Percentiles rank a stretch among this genome's conserved stretches.
These are phyloP conservation scores for Gadopsis bispinosus DNA, from an alignment of 2,797 vertebrate species.

Conservation along the genomic window DNA sequence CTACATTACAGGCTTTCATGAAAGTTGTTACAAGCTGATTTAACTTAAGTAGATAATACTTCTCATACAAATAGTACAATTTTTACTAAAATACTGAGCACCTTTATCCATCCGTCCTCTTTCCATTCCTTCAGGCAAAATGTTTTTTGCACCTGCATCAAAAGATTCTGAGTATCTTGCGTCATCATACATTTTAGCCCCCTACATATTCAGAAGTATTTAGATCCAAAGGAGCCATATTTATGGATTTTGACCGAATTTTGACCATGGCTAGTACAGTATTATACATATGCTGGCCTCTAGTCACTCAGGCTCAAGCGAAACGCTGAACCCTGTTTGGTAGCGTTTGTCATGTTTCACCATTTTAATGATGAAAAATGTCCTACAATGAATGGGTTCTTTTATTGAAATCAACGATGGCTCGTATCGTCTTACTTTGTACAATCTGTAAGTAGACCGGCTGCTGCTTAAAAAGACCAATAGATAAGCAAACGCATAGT, in stretches of 20 bases:
- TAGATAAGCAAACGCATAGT: background rate
- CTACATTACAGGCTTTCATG: background rate
- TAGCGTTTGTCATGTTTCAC: background rate
- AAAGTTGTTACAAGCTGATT: background rate
- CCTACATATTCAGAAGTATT: background rate
- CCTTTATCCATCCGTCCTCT: background rate
- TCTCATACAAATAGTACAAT: background rate
- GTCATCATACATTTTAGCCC: background rate
- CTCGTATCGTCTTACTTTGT: background rate
- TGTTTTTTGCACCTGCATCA: background rate
- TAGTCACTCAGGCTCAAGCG: background rate
- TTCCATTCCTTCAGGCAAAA: background rate
- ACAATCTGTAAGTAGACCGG: background rate
- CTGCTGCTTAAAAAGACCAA: background rate
- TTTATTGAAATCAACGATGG: background rate
- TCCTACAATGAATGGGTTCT: background rate
- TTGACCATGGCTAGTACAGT: background rate
- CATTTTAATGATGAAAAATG: slow-evolving; percentile 9
- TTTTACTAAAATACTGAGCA: background rate
- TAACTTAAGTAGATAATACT: background rate
- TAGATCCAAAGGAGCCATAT: background rate
- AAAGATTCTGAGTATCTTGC: background rate
- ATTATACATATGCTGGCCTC: background rate
- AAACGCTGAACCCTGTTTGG: background rate
- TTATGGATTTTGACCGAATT: background rate